These are phyloP conservation scores for Mastomys natalensis DNA, from an alignment of 2,113 vertebrate species.

Conservation along the genomic window DNA sequence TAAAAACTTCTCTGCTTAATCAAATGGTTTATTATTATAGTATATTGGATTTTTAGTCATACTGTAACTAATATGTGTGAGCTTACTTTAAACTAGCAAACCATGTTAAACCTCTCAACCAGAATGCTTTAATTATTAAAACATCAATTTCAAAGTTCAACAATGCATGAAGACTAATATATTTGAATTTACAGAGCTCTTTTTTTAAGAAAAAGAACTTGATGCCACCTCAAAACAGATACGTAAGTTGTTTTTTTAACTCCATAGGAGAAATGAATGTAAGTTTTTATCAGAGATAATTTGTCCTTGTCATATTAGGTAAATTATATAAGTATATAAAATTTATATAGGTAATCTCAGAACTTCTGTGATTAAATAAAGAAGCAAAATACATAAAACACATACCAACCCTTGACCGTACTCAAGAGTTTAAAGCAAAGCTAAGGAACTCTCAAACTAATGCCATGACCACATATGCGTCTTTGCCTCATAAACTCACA, in stretches of 20 bases:
- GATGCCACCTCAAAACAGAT: slow-evolving; percentile 34
- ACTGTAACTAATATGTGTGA: slow-evolving; percentile 13
- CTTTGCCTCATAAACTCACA: not conserved
- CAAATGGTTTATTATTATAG: not conserved
- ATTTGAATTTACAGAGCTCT: not conserved
- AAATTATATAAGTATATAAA: not conserved
- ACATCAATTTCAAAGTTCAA: slow-evolving; percentile 50
- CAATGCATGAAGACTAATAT: slow-evolving; percentile 49
- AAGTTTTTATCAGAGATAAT: slow-evolving; percentile 17
- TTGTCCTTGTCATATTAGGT: not conserved
- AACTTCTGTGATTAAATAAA: slow-evolving; percentile 5
- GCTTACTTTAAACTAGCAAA: slow-evolving; percentile 36
- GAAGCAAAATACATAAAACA: not conserved
- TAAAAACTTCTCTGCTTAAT: slow-evolving; percentile 40
- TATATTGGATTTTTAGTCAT: slow-evolving; percentile 43
- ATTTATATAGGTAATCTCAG: not conserved
- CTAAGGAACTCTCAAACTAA: not conserved
- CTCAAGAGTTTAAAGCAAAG: not conserved
- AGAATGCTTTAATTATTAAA: slow-evolving; percentile 59
- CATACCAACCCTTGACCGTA: not conserved
- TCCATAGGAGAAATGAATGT: not conserved
- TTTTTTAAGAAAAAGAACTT: not conserved
- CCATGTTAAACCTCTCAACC: slow-evolving; percentile 31
- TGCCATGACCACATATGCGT: not conserved
- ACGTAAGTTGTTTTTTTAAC: not conserved